These are phyloP conservation scores for Schrankia costaestrigalis DNA, from an alignment of 2,888 invertebrate species.

Conservation along the genomic window DNA sequence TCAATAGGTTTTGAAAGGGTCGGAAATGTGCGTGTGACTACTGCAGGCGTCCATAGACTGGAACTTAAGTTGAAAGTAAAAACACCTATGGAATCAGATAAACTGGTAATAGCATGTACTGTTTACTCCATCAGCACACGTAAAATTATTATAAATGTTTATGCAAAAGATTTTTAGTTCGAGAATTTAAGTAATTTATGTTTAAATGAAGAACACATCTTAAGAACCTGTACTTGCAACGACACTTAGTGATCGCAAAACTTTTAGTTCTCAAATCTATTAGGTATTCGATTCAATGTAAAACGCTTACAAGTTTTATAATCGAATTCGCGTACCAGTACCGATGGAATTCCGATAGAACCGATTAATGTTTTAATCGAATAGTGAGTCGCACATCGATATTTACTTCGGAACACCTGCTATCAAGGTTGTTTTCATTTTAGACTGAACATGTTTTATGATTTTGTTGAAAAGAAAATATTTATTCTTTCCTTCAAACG, in stretches of 20 bases:
- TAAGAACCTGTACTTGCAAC: too few species aligned
- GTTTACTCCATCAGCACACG: too few species aligned
- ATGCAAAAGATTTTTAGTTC: too few species aligned
- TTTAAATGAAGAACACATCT: background rate
- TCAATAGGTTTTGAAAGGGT: too few species aligned
- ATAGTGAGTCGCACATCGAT: constrained; percentile 7
- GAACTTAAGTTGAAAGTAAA: too few species aligned
- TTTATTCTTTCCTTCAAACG: background rate
- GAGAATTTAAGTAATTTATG: too few species aligned
- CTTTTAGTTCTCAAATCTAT: constrained; percentile 5
- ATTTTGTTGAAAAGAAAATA: background rate
- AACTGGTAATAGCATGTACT: too few species aligned
- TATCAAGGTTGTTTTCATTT: constrained; percentile 4
- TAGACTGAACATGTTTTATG: background rate
- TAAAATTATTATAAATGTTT: too few species aligned
- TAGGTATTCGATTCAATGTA: constrained; percentile 7
- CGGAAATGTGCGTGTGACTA: too few species aligned
- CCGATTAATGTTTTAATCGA: constrained; percentile 11
- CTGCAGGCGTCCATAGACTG: too few species aligned
- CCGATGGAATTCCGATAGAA: constrained; percentile 11
- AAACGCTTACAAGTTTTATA: constrained; percentile 14
- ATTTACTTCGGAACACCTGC: constrained; percentile 3
- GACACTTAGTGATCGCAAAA: constrained; percentile 4
- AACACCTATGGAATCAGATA: too few species aligned
- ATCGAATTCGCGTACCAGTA: constrained; percentile 11